Conservation (phyloP, 2,888 invertebrate genomes). For the Thysanoteuthis rhombus region DNA sequence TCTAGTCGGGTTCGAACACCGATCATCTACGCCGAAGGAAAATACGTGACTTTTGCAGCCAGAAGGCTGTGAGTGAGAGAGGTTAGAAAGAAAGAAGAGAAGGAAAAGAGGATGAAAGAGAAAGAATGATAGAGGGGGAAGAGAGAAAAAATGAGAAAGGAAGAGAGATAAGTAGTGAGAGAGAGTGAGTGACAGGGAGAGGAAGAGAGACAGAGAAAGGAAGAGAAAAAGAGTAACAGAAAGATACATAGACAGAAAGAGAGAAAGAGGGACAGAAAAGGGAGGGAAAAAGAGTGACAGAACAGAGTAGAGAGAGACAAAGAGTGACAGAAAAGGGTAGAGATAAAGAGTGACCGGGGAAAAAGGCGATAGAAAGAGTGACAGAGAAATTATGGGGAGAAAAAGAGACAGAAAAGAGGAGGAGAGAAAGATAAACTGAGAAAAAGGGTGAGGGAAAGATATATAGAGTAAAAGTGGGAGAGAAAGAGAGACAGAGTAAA, state of each 20-base stretch:
- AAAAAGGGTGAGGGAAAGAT: not conserved
- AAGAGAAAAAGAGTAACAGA: fast-evolving
- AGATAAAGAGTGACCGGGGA: too few relatives aligned
- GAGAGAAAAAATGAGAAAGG: too few relatives aligned
- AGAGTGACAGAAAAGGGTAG: not conserved
- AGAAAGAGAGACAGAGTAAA: not conserved
- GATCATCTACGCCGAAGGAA: too few relatives aligned
- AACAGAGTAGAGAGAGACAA: too few relatives aligned
- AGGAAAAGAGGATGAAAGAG: too few relatives aligned
- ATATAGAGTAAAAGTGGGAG: not conserved
- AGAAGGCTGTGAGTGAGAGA: too few relatives aligned
- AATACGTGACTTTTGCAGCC: too few relatives aligned
- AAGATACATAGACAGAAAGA: not conserved
- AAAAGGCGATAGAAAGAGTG: not conserved
- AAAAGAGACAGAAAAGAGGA: not conserved
- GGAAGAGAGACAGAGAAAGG: not conserved
- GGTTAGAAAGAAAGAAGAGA: too few relatives aligned
- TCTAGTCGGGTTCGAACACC: too few relatives aligned
- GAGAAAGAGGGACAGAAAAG: not conserved
- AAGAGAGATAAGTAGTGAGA: too few relatives aligned
- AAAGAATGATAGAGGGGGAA: too few relatives aligned
- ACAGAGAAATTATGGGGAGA: not conserved
- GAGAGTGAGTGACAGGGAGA: not conserved
- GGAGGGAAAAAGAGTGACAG: not conserved
- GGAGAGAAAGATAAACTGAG: too few relatives aligned